Base-by-base conservation (phyloP, 2,797 vertebrate species). In the Discoglossus pictus region DNA sequence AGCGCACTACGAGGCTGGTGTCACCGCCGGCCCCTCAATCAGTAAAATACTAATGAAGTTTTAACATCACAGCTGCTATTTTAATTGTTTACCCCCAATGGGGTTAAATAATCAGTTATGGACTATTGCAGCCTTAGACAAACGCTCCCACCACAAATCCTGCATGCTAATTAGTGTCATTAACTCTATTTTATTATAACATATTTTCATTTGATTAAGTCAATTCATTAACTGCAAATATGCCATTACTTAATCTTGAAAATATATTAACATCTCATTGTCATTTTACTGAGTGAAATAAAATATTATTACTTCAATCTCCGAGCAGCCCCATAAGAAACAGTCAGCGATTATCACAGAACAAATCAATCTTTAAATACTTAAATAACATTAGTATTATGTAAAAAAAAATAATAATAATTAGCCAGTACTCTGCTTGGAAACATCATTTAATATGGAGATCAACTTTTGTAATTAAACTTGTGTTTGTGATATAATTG, bases 121-220 rank as follows among this genome's bases (percentile, higher is more conserved):
- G 40, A 10, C 44, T 44, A 43, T 13, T 59, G 61, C 44, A 58
- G 23, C 18, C 4, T 16, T n/a, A 42, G n/a, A 4, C 6, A 20
- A 40, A 20, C n/a, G n/a, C 27, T 18, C 5, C 17, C 12, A 1
- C 50, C 27, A 11, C 40, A 23, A 47, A 31, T 48, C 31, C 31
- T 25, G 9, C 20, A n/a, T 56, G 67, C 21, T 62, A 55, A 55
- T 68, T 69, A 62, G 40, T 38, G 43, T 55, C 34, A 56, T 56
- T 63, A 50, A 55, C 67, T 20, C 31, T 36, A 38, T 54, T 68
- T 46, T 48, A 12, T 62, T 61, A 24, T 15, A 67, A 70, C 34
- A 48, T 47, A 64, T 58, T 71, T 63, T 71, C 43, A 58, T 64
- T 63, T 59, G 53, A 58, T 70, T 63, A 48, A 62, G 18, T 25